These are phyloP conservation scores for Melanogrammus aeglefinus DNA, from an alignment of 2,797 vertebrate genomes.

Conservation along the genomic window DNA sequence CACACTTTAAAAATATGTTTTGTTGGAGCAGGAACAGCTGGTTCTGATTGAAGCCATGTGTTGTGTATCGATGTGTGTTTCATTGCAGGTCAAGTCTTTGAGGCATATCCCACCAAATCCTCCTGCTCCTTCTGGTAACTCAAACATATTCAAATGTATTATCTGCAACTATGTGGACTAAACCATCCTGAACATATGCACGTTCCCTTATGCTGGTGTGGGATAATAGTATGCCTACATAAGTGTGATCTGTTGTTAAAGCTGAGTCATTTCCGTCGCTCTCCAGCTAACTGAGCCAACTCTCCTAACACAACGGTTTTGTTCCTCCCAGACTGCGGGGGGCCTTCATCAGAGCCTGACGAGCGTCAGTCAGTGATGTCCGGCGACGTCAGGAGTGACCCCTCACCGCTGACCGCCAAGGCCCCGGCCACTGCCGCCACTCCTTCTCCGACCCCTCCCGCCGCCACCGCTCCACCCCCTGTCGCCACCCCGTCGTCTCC, in stretches of 20 bases:
- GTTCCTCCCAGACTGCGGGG: neutral
- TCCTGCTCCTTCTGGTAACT: slow-evolving; percentile 62
- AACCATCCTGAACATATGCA: too few relatives aligned
- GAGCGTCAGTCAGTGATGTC: neutral
- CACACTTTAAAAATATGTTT: slow-evolving; percentile 2
- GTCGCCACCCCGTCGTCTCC: neutral
- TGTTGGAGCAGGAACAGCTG: slow-evolving; percentile 10
- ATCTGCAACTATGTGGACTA: too few relatives aligned
- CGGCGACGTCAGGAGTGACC: neutral
- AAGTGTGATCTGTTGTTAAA: too few relatives aligned
- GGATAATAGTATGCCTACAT: too few relatives aligned
- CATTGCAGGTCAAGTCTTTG: slow-evolving; percentile 68
- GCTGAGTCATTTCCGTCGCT: too few relatives aligned
- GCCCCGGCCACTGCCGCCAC: neutral
- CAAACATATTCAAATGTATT: neutral
- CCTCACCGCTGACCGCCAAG: neutral
- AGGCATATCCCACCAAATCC: slow-evolving; percentile 52
- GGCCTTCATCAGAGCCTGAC: neutral
- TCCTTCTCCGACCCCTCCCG: neutral
- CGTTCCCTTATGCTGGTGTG: too few relatives aligned
- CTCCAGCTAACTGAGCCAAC: neutral
- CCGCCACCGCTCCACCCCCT: neutral
- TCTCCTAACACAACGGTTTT: neutral
- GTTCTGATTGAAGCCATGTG: neutral
- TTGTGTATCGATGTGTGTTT: neutral